Base-by-base conservation (phyloP, 2,113 vertebrate species). In the Amphiprion percula region DNA sequence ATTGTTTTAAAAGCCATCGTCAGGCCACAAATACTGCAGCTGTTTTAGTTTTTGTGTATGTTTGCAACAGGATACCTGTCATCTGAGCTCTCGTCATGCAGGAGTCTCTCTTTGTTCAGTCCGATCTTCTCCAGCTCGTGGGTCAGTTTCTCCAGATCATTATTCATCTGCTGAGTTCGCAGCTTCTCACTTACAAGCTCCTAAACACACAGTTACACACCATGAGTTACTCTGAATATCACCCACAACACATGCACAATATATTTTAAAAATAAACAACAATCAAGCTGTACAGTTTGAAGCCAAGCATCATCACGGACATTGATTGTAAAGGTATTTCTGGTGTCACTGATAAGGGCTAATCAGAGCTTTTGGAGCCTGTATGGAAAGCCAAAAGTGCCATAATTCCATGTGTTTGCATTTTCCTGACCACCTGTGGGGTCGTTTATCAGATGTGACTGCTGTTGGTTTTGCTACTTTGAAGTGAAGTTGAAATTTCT, bases 81-180 rank as follows among this genome's bases (percentile, higher is more conserved):
- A 68, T 97, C 97, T 24, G 95, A 97, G 91, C 94, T 94, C 88
- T 98, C 97, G 49, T 99, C 97, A 0, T 96, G 95, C 73, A 99
- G 93, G 33, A 99, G 96, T 33, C 97, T 94, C 68, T 99, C 98
- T 90, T 99, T 99, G 93, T 98, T 98, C 60, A 99, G 93, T 2
- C 98, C 98, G 33, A 99, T 99, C 86, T 99, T 99, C 92, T 99
- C 98, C 88, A 99, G 92, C 81, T 99, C 98, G 0, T 99, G 96
- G 30, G 97, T 97, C 90, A 99, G 94, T 86, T 99, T 99, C 87
- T 99, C 98, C 1, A 99, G 94, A 71, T 99, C 98, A 58, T 99
- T 99, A 90, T 96, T 98, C 90, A 96, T 98, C 94, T 99, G 98
- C 77, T 99, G 98, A 46, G 96, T 96, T 89, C 95, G 96, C 85